These are phyloP conservation scores for Mallateleia sp. DNA, from an alignment of 2,888 invertebrate species.

Conservation along the genomic window DNA sequence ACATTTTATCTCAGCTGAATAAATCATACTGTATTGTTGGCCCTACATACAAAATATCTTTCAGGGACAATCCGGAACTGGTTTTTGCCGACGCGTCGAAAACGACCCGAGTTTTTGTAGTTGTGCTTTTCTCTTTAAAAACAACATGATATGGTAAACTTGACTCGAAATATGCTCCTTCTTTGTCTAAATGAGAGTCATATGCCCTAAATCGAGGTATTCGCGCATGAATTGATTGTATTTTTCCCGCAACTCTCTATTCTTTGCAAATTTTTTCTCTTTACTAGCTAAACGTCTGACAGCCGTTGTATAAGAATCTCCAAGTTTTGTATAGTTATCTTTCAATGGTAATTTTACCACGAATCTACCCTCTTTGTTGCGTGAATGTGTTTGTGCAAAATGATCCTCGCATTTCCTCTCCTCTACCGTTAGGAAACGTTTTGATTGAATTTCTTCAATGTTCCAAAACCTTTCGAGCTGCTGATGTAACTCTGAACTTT, in stretches of 20 bases:
- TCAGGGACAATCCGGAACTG: slow-evolving; percentile 53
- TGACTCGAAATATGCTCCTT: background rate
- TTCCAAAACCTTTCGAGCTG: background rate
- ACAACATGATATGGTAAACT: slow-evolving; percentile 22
- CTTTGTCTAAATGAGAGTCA: background rate
- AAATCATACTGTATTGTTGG: background rate
- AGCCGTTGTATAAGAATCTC: background rate
- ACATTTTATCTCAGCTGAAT: slow-evolving; percentile 80
- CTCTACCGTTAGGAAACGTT: slow-evolving; percentile 43
- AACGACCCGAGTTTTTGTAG: slow-evolving; percentile 9
- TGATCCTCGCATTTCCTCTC: slow-evolving; percentile 74
- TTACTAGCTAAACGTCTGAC: background rate
- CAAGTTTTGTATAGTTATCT: background rate
- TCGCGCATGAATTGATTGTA: background rate
- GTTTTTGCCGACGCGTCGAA: slow-evolving; percentile 14
- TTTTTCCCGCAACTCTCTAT: background rate
- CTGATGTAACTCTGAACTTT: too few relatives aligned
- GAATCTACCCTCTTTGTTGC: slow-evolving; percentile 62
- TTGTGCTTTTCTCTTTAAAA: background rate
- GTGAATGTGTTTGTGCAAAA: slow-evolving; percentile 46
- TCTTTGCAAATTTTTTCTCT: background rate
- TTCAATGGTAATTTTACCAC: slow-evolving; percentile 43
- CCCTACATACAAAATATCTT: background rate
- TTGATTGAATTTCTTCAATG: too few relatives aligned
- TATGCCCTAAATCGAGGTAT: background rate